Base-by-base conservation (phyloP, 2,888 invertebrate genomes). In the Volucella inflata region DNA sequence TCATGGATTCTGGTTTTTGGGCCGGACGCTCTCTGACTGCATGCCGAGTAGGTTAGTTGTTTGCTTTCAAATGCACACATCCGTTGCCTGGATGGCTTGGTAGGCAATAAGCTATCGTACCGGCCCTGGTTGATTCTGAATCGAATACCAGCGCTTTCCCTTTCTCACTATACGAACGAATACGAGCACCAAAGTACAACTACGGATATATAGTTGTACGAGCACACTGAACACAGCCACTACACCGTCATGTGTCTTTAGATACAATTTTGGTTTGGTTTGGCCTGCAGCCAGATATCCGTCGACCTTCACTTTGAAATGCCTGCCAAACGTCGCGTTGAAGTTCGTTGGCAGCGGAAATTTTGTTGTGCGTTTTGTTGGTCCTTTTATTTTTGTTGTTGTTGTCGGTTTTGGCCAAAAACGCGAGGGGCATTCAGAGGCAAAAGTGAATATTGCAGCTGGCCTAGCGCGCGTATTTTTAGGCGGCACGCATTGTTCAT, bases 251-350 rank as follows among this genome's bases (percentile, higher is more conserved):
- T 79, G 72, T 72, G 79, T 59, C 60, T 79, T 79, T 65, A 51
- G 79, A 79, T 71, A 79, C 72, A 72, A 72, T 72, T n/a, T 30
- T 30, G 30, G 30, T 30, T 79, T 60, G 72, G 65, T 72, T 79
- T 79, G 72, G 79, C 79, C 79, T 60, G 79, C 38, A 79, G 79
- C 79, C 79, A 79, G 79, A 72, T 79, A 79, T 79, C 57, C 59
- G 65, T 46, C 79, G 79, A 79, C 79, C 79, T 79, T 79, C 79
- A 79, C 79, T 79, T 79, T 79, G 79, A 79, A 77, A 68, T 79
- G 79, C 65, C 44, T 79, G 78, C 79, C 72, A 67, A 79, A 72
- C 72, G 67, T 53, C 11, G 72, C 14, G 38, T 12, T 51, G 59
- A 14, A 79, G 79, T 79, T 79, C 79, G 79, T 72, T 79, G 79